A percentile compares a stretch with the other conserved stretches of the same genome.
These are phyloP conservation scores for Ladona fulva DNA, from an alignment of 1,140 invertebrate genomes.

Conservation along the genomic window DNA sequence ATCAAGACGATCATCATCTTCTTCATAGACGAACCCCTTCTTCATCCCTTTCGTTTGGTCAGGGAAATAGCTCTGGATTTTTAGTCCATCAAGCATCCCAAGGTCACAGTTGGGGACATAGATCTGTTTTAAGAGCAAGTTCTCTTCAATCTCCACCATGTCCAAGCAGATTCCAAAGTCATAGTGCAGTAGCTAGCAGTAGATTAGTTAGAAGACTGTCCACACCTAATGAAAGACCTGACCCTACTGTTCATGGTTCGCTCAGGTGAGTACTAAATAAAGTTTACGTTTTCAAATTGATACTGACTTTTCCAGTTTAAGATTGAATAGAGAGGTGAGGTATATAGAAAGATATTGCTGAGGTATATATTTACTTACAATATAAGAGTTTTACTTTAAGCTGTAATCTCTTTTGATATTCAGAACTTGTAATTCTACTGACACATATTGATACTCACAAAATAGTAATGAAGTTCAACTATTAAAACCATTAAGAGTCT, in stretches of 20 bases:
- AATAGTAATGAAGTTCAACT: no score
- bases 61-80: neutral
- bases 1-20: conserved; percentile 24
- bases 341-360: no score
- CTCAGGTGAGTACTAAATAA: neutral
- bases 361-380: no score
- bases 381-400: no score
- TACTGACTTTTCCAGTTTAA: no score
- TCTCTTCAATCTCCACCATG: conserved; percentile 28
- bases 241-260: neutral
- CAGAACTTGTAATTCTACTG: no score
- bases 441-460: no score
- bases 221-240: neutral
- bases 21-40: neutral
- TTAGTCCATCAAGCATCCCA: neutral
- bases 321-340: no score
- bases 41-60: neutral
- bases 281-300: neutral
- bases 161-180: neutral
- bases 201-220: neutral
- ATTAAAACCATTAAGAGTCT: no score
- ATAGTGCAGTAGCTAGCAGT: neutral
- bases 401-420: no score
- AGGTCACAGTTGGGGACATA: conserved; percentile 19
- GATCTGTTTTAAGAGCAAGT: conserved; percentile 26